Evolutionary conservation across 2,797 vertebrate genomes (phyloP).

Genomic region (Falco rusticolus): DNA sequence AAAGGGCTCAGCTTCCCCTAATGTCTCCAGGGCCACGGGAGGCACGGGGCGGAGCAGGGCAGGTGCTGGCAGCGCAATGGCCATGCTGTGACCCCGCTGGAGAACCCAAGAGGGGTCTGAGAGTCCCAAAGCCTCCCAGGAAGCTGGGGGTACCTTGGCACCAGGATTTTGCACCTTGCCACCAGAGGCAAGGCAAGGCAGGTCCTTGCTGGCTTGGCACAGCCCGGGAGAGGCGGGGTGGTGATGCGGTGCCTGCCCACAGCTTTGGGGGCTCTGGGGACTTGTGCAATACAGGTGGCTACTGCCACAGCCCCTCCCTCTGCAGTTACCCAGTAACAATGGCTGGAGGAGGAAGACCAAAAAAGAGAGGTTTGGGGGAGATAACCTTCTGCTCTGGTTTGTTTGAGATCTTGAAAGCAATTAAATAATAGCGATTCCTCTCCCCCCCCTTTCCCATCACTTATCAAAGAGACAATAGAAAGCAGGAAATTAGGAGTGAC

Average conservation of each 20-base stretch:
- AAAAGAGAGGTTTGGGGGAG: background rate
- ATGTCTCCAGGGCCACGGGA: background rate
- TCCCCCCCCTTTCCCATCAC: background rate
- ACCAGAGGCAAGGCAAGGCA: background rate
- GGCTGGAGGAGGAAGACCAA: background rate
- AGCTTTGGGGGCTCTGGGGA: background rate
- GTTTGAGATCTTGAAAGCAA: constrained; percentile 48
- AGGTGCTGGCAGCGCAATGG: background rate
- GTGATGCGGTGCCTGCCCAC: background rate
- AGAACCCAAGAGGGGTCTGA: background rate
- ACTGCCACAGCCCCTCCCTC: background rate
- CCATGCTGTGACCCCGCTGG: fast-evolving
- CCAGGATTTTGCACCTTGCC: background rate
- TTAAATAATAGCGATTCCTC: constrained; percentile 39
- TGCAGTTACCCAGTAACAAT: constrained; percentile 52
- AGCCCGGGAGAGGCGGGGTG: background rate
- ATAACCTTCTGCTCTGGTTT: constrained; percentile 31
- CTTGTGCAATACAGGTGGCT: background rate
- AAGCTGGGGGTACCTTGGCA: background rate
- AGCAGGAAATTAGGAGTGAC: constrained; percentile 71
- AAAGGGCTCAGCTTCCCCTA: background rate
- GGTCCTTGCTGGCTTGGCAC: background rate
- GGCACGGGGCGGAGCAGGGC: background rate
- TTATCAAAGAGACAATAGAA: constrained; percentile 63
- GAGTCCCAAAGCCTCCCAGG: background rate